Percentiles rank a stretch among this genome's conserved stretches.
Evolutionary conservation across 1,140 invertebrate genomes (phyloP).

Genomic region (Drosophila malerkotliana): DNA sequence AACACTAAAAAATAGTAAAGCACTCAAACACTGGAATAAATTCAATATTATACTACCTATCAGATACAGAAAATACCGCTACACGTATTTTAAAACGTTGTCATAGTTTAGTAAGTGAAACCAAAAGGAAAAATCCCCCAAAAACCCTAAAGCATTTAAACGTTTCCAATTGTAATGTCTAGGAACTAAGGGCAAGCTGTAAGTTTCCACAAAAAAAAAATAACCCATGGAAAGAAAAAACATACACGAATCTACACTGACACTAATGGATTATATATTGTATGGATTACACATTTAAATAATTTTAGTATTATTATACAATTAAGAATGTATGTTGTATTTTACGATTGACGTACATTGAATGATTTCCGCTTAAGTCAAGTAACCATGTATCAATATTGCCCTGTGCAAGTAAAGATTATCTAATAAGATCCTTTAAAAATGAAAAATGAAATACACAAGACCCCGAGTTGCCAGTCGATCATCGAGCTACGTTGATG

Average conservation of each 20-base stretch:
- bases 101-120: slow-evolving; percentile 70
- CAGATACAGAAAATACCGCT: slow-evolving; percentile 33
- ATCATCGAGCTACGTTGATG: slow-evolving; percentile 47
- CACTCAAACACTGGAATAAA: slow-evolving; percentile 16
- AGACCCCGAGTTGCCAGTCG: slow-evolving; percentile 36
- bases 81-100: slow-evolving; percentile 64
- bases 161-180: slow-evolving; percentile 65
- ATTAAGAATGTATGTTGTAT: slow-evolving; percentile 70
- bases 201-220: slow-evolving; percentile 52
- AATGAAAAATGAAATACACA: neutral
- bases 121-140: slow-evolving; percentile 8
- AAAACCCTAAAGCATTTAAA: slow-evolving; percentile 54
- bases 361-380: slow-evolving; percentile 69
- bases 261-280: slow-evolving; percentile 25
- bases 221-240: neutral
- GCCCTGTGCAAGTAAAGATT: slow-evolving; percentile 44
- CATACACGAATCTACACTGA: slow-evolving; percentile 15
- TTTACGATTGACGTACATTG: slow-evolving; percentile 69
- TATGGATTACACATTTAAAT: slow-evolving; percentile 51
- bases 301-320: slow-evolving; percentile 53
- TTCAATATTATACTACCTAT: neutral
- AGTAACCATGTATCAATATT: slow-evolving; percentile 50
- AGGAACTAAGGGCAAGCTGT: slow-evolving; percentile 54
- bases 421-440: slow-evolving; percentile 21
- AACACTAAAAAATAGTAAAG: slow-evolving; percentile 21